Evolutionary conservation across 2,797 vertebrate species (phyloP), one percentile per base, ranked within the genome.

Genomic region (Astyanax mexicanus): DNA sequence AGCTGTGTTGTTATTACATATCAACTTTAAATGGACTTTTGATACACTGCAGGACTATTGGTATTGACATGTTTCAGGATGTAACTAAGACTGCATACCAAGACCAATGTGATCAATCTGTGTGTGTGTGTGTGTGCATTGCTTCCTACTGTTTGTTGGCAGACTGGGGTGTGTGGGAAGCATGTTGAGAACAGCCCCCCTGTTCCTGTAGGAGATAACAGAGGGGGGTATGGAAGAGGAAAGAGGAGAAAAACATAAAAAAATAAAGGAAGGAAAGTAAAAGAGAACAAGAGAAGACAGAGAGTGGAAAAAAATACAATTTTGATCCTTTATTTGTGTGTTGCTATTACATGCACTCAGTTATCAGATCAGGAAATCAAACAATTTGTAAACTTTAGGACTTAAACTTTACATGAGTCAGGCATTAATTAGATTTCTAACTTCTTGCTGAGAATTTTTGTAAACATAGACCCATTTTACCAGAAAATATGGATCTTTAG

Each of bases 101-200:
- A 57, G 49, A 21, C 17, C 21, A 32, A 32, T 32, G 29, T 69
- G 19, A 10, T 65, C 17, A 45, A 27, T 58, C 40, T 29, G 21
- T 45, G 23, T 38, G 17, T 29, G 58, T 64, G 11, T 61, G 58
- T 80, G 86, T 87, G 78, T 78, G 75, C 27, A 62, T 61, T 77
- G 74, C 76, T 73, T 80, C 90, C 87, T 52, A 80, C 85, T 81
- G 87, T 11, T 75, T 77, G 72, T 80, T 84, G 81, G 84, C 86
- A 84, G 83, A 87, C 88, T 88, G 86, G 87, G 88, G 89, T 86
- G 86, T 87, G 85, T 84, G 86, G 89, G 88, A 82, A 88, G 84
- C 88, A 90, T 86, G 80, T 86, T 88, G 85, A 88, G 87, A 84
- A 88, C 87, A 86, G 84, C 83, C 86, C 86, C 88, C 89, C 86